Evolutionary conservation across 2,888 invertebrate species (phyloP).

Genomic region (Ophraella communa): DNA sequence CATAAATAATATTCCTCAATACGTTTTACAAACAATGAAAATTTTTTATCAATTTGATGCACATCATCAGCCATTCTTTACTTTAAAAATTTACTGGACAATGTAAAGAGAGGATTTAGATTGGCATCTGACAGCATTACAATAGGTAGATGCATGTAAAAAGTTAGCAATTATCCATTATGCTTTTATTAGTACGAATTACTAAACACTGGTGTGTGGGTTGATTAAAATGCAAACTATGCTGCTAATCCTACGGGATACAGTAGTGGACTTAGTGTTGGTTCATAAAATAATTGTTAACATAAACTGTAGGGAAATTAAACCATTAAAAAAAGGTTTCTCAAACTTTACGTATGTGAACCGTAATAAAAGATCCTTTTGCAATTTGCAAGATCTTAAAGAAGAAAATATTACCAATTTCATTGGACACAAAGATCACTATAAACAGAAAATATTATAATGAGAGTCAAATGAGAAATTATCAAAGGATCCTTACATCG

Average conservation of each 20-base stretch:
- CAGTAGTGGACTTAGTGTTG: no score
- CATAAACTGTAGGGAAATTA: no score
- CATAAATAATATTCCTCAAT: no score
- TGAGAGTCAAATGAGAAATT: background rate
- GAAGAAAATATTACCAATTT: no score
- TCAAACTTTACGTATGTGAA: background rate
- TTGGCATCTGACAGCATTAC: constrained; percentile 52
- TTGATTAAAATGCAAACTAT: constrained; percentile 17
- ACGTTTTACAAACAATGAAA: background rate
- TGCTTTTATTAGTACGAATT: constrained; percentile 51
- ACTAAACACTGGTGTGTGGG: constrained; percentile 51
- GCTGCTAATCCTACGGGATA: no score
- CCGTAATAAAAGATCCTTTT: background rate
- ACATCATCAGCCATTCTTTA: constrained; percentile 16
- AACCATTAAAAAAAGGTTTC: background rate
- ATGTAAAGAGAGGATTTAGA: constrained; percentile 44
- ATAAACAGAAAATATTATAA: background rate
- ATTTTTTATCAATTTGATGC: constrained; percentile 17
- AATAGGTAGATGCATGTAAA: constrained; percentile 40
- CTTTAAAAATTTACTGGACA: constrained; percentile 38
- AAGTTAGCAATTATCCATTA: constrained; percentile 48
- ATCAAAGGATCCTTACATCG: no score
- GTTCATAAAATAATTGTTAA: no score
- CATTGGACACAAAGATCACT: background rate
- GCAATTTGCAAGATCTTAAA: no score